Evolutionary conservation across 2,888 invertebrate genomes (phyloP), one percentile per base, ranked within the genome.

Genomic region (Stramonita haemastoma): DNA sequence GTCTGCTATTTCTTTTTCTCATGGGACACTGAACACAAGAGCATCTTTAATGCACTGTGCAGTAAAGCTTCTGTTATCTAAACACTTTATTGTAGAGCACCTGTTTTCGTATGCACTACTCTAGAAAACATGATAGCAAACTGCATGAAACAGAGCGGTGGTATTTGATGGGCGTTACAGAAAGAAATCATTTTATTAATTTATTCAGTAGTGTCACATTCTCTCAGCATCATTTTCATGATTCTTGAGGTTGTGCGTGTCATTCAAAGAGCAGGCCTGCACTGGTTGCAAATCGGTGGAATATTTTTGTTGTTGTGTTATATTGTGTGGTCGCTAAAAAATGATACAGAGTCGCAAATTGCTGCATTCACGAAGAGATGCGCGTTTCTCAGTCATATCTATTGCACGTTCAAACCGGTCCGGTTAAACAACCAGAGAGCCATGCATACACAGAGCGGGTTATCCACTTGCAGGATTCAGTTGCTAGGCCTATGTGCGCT

Each of bases 1-100:
- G 86, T 86, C 86, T 86, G 86, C 86, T 86, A 86, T 57, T 22
- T 83, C 57, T 29, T 60, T 32, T 57, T 34, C 86, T 66, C 81
- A 46, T 83, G 22, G 60, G 60, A 29, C 57, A 66, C 32, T 34
- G 86, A 34, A 32, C 29, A 86, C 66, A 60, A 60, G 66, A 34
- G 60, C 86, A 66, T 86, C 86, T 32, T 22, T 19, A 57, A 66
- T 26, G 29, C 8, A 34, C 22, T 57, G 17, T 34, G 8, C 2
- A 57, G 29, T 2, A 57, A 85, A 57, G 57, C 57, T 29, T 86
- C 60, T 66, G 29, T 8, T 4, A 46, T 0, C 17, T 22, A 34
- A 85, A 85, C 60, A 57, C 57, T 22, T 8, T 22, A 34, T 34
- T 32, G 36, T 34, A 66, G 60, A 17, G 81, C 86, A 86, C 86